Conservation (phyloP, 2,888 invertebrate genomes). For the Hymenopus coronatus region DNA sequence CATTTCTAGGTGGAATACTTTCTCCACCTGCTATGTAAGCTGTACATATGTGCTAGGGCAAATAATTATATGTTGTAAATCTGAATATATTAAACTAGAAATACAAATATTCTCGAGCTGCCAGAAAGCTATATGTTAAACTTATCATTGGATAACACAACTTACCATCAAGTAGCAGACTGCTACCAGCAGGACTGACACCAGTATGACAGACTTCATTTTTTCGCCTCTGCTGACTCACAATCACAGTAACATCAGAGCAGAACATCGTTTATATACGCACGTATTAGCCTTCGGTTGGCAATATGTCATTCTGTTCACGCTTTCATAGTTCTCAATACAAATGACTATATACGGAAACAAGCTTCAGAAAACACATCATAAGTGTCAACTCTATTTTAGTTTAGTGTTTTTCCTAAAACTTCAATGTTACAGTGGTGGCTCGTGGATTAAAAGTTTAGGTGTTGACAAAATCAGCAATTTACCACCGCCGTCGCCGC, state of each 20-base stretch:
- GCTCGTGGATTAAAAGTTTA: no score
- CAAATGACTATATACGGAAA: neutral
- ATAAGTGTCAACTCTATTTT: neutral
- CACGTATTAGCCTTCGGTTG: neutral
- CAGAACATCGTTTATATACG: neutral
- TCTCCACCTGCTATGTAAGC: no score
- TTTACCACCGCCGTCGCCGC: no score
- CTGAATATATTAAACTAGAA: no score
- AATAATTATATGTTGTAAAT: no score
- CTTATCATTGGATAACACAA: neutral
- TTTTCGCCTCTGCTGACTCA: neutral
- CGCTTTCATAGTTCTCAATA: neutral
- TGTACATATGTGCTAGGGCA: no score
- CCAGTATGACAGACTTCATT: neutral
- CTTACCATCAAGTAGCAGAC: neutral
- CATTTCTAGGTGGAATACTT: no score
- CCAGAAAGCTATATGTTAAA: neutral
- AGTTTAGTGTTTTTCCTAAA: neutral
- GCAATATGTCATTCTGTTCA: neutral
- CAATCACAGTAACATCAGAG: neutral
- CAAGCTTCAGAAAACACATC: neutral
- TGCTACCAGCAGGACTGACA: neutral
- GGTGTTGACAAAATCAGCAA: no score
- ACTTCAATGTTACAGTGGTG: neutral
- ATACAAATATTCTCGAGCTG: neutral